Conservation (phyloP, 2,888 invertebrate genomes). For the Trissolcus brochymenae region DNA sequence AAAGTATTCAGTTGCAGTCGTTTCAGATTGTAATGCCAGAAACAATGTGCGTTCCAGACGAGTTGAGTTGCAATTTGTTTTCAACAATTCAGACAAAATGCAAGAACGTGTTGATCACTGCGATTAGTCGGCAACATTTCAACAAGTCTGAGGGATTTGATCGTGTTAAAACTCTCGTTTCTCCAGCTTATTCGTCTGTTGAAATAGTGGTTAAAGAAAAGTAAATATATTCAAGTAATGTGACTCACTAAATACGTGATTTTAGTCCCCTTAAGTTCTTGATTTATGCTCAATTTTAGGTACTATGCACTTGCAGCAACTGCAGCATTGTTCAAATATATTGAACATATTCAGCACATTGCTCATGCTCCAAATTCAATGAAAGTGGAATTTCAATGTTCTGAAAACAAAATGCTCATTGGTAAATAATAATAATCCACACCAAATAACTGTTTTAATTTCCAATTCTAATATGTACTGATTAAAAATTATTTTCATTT, state of each 20-base stretch:
- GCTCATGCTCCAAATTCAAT: conserved; percentile 86
- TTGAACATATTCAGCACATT: conserved; percentile 87
- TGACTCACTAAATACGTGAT: too few relatives aligned
- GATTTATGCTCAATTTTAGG: conserved; percentile 76
- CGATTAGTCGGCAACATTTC: conserved; percentile 87
- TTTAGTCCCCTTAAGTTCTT: conserved; percentile 4
- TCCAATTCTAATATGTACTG: neutral
- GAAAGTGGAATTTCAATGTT: conserved; percentile 88
- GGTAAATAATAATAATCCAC: conserved; percentile 78
- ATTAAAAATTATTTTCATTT: neutral
- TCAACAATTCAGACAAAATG: conserved; percentile 77
- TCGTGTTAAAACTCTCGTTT: conserved; percentile 83
- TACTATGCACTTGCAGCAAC: conserved; percentile 91
- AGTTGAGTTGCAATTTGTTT: conserved; percentile 48
- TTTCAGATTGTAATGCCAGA: conserved; percentile 80
- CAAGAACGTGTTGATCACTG: conserved; percentile 80
- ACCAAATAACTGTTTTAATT: neutral
- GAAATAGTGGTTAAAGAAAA: conserved; percentile 82
- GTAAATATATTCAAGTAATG: too few relatives aligned
- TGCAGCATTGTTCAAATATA: conserved; percentile 90
- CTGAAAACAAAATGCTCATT: conserved; percentile 88
- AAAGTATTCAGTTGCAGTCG: conserved; percentile 59
- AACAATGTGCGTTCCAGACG: conserved; percentile 46
- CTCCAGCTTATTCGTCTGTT: conserved; percentile 83
- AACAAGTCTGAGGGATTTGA: conserved; percentile 86